A percentile compares a stretch with the other conserved stretches of the same genome.
phyloP scores from a whole-genome alignment of 2,113 vertebrate species.

The Neofelis nebulosa region DNA sequence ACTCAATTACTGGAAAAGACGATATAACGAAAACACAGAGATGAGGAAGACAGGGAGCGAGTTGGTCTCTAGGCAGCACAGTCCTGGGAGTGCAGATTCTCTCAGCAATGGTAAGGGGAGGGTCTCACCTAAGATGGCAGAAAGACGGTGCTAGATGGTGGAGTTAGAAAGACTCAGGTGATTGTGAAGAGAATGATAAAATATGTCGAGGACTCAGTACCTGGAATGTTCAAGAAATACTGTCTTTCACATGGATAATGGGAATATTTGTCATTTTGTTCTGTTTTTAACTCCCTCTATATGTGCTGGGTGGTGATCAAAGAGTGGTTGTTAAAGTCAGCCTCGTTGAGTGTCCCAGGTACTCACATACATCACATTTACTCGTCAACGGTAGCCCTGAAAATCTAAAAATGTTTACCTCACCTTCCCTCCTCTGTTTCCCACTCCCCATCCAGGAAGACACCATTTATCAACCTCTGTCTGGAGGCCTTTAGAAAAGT shows the following conservation, averaged over 20 bases:
- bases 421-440: background rate
- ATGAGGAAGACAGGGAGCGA: constrained; percentile 88
- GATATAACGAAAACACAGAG: constrained; percentile 93
- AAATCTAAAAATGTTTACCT: background rate
- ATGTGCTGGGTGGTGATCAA: background rate
- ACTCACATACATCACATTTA: background rate
- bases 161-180: background rate
- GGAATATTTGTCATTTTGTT: constrained; percentile 12
- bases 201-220: background rate
- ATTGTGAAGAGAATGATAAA: constrained; percentile 27
- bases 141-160: background rate
- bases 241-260: background rate
- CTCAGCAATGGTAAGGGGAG: constrained; percentile 86
- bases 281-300: background rate
- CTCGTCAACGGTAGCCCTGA: background rate
- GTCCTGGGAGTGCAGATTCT: constrained; percentile 91
- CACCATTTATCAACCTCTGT: background rate
- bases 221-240: background rate
- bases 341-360: background rate
- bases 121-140: background rate
- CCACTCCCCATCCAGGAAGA: background rate
- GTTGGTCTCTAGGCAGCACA: constrained; percentile 92
- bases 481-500: background rate
- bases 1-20: constrained; percentile 96
- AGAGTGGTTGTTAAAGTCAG: constrained; percentile 15